These are phyloP conservation scores for Drosophila cognata DNA, from an alignment of 2,888 invertebrate genomes.

Conservation along the genomic window DNA sequence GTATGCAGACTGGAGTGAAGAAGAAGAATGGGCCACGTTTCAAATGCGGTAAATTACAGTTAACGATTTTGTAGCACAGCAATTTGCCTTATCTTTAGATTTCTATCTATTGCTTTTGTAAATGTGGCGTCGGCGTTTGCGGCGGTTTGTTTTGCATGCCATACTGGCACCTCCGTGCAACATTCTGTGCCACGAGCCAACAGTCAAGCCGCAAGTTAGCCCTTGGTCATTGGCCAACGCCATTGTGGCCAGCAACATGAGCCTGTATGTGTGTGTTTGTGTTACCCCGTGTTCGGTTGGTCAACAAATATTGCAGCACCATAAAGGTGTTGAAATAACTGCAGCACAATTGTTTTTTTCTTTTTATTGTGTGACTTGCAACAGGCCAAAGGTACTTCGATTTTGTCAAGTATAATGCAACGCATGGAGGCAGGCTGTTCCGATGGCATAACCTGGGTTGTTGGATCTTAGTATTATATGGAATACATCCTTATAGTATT, in stretches of 20 bases:
- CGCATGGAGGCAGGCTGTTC: neutral
- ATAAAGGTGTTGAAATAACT: constrained; percentile 79
- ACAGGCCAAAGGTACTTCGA: neutral
- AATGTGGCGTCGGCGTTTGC: constrained; percentile 66
- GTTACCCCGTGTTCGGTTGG: constrained; percentile 27
- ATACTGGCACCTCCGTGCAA: constrained; percentile 48
- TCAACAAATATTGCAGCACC: constrained; percentile 63
- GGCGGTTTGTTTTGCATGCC: constrained; percentile 76
- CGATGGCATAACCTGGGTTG: neutral
- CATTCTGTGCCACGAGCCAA: constrained; percentile 14
- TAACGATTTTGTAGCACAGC: constrained; percentile 80
- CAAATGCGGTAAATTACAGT: constrained; percentile 79
- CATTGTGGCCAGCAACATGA: constrained; percentile 53
- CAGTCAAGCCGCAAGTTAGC: constrained; percentile 2
- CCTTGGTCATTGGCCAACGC: constrained; percentile 63
- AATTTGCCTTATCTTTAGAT: constrained; percentile 78
- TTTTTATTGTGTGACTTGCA: constrained; percentile 5
- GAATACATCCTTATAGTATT: neutral
- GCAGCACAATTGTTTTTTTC: constrained; percentile 49
- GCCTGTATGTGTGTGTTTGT: constrained; percentile 12
- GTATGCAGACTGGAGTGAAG: constrained; percentile 28
- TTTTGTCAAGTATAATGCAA: neutral
- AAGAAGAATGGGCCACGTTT: constrained; percentile 60
- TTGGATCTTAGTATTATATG: neutral
- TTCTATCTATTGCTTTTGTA: constrained; percentile 72